Evolutionary conservation across 92 coral and sea anemone species (phyloP).

Genomic region (Meandrina meandrites): DNA sequence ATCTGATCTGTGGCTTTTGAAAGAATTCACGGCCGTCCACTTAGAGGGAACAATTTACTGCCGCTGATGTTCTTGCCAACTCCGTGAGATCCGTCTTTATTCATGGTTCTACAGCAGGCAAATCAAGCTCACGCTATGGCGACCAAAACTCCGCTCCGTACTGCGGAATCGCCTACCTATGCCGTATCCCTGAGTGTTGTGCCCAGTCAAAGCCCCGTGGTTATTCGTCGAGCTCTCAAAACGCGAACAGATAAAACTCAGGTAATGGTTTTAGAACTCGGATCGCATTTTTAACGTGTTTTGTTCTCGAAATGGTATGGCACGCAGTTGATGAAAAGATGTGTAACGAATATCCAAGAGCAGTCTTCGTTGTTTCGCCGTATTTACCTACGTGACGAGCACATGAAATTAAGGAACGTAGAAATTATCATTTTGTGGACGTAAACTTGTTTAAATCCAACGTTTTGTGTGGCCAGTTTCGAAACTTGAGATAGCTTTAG

Average conservation of each 20-base stretch:
- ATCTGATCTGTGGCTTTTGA: background rate
- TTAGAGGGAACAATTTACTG: background rate
- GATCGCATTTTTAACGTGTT: constrained; percentile 20
- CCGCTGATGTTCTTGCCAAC: background rate
- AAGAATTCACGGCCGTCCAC: background rate
- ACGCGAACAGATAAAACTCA: constrained; percentile 35
- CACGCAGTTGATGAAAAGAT: constrained; percentile 26
- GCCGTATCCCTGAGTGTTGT: constrained; percentile 31
- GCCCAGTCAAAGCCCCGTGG: constrained; percentile 36
- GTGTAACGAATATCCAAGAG: constrained; percentile 14
- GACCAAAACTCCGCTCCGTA: constrained; percentile 33
- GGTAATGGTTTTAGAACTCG: constrained; percentile 16
- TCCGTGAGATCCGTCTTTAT: background rate
- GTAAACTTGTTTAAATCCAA: background rate
- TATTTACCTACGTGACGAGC: background rate
- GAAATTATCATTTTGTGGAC: background rate
- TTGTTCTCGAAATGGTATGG: constrained; percentile 18
- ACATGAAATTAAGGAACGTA: no score
- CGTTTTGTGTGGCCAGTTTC: background rate
- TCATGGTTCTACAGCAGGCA: constrained; percentile 33
- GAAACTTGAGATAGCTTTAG: background rate
- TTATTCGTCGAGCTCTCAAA: constrained; percentile 43
- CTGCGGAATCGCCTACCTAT: constrained; percentile 21
- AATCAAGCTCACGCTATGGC: constrained; percentile 20
- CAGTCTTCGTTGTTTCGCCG: background rate